A percentile compares a stretch with the other conserved stretches of the same genome.
phyloP scores from a whole-genome alignment of 2,113 vertebrate genomes.

The Cyanoramphus novaezelandiae region DNA sequence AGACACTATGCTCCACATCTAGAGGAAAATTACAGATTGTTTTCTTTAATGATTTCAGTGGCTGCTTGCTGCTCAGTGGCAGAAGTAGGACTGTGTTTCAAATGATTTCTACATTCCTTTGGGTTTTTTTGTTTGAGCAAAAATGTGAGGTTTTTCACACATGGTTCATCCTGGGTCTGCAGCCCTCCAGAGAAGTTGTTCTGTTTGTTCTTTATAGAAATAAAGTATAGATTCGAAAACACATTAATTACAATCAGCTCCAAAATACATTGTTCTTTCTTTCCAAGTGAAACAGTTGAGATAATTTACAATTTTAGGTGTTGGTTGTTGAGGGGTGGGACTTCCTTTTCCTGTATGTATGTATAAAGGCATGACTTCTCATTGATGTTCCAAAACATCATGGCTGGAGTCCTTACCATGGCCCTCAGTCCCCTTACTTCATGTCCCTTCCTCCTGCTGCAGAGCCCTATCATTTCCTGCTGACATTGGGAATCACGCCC shows the following conservation, averaged over 20 bases:
- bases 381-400: neutral
- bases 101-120: neutral
- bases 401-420: neutral
- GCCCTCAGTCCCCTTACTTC: neutral
- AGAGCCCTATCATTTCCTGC: neutral
- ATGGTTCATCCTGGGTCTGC: neutral
- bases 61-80: conserved; percentile 2
- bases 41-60: conserved; percentile 4
- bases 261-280: neutral
- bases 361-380: neutral
- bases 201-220: neutral
- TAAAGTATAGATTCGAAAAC: neutral
- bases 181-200: neutral
- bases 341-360: neutral
- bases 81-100: neutral
- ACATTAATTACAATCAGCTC: neutral
- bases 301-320: neutral
- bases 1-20: neutral
- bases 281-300: neutral
- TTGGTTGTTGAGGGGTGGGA: neutral
- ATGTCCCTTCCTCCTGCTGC: neutral
- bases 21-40: conserved; percentile 25
- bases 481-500: neutral
- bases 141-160: neutral
- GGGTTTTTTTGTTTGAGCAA: neutral